Evolutionary conservation across 2,113 vertebrate genomes (phyloP).

Genomic region (Donacobius atricapilla): DNA sequence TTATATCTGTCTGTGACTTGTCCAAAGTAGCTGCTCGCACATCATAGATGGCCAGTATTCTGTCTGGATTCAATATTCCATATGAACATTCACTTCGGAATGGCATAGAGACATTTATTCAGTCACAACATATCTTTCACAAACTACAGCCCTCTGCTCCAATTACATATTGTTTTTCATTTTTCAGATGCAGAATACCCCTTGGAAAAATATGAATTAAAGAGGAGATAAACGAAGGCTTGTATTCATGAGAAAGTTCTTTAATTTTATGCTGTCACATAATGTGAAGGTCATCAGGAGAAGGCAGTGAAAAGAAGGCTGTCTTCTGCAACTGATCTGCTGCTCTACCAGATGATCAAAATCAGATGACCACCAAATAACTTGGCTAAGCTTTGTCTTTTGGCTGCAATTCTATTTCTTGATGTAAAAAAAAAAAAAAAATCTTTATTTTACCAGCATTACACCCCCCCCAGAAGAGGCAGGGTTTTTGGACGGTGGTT

Average conservation of each 20-base stretch:
- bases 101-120: background rate
- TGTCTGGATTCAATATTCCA: background rate
- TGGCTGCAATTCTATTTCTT: background rate
- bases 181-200: background rate
- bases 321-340: background rate
- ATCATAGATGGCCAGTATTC: background rate
- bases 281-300: background rate
- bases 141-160: background rate
- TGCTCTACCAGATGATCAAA: background rate
- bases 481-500: background rate
- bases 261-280: background rate
- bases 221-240: background rate
- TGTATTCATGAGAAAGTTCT: background rate
- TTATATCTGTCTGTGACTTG: background rate
- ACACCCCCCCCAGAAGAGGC: background rate
- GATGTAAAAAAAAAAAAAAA: background rate
- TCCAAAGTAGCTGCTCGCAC: background rate
- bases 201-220: background rate
- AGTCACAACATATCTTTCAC: background rate
- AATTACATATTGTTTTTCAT: background rate
- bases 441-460: background rate
- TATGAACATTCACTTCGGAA: background rate
- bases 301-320: background rate
- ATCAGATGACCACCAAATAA: background rate
- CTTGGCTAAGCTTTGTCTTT: background rate